Percentiles rank a stretch among this genome's conserved stretches.
These are phyloP conservation scores for Syngnathus typhle DNA, from an alignment of 2,113 vertebrate genomes.

Conservation along the genomic window DNA sequence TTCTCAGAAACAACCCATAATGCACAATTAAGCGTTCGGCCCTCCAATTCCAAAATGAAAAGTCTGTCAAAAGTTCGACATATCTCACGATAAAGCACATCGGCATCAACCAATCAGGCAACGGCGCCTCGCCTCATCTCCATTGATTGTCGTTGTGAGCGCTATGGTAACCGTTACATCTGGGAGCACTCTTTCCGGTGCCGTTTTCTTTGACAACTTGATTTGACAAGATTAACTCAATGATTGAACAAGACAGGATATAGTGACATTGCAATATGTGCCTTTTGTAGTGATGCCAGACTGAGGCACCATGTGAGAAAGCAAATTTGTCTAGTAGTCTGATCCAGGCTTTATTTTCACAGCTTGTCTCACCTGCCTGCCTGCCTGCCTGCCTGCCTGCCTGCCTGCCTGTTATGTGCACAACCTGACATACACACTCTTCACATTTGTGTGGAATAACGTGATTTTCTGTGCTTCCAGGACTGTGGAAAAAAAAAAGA, in stretches of 20 bases:
- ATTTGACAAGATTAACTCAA: neutral
- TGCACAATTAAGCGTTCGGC: too few relatives aligned
- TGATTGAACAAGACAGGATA: neutral
- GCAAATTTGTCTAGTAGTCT: neutral
- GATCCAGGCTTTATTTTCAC: constrained; percentile 14
- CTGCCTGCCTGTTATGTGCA: constrained; percentile 54
- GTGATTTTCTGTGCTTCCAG: constrained; percentile 62
- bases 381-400: constrained; percentile 36
- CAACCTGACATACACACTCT: constrained; percentile 58
- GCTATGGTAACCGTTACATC: too few relatives aligned
- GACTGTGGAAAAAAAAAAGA: constrained; percentile 50
- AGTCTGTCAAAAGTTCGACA: too few relatives aligned
- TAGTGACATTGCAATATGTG: neutral
- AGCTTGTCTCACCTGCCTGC: constrained; percentile 28
- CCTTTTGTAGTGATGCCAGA: neutral
- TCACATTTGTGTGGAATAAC: constrained; percentile 42
- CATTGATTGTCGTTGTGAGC: too few relatives aligned
- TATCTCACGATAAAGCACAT: too few relatives aligned
- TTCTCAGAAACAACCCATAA: too few relatives aligned
- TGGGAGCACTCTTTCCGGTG: too few relatives aligned
- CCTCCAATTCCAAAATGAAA: too few relatives aligned
- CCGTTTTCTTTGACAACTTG: too few relatives aligned
- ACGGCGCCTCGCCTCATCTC: too few relatives aligned
- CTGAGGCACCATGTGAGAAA: too few relatives aligned
- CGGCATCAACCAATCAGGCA: too few relatives aligned